Base-by-base conservation (phyloP, 1,140 invertebrate species). In the Episyrphus balteatus region DNA sequence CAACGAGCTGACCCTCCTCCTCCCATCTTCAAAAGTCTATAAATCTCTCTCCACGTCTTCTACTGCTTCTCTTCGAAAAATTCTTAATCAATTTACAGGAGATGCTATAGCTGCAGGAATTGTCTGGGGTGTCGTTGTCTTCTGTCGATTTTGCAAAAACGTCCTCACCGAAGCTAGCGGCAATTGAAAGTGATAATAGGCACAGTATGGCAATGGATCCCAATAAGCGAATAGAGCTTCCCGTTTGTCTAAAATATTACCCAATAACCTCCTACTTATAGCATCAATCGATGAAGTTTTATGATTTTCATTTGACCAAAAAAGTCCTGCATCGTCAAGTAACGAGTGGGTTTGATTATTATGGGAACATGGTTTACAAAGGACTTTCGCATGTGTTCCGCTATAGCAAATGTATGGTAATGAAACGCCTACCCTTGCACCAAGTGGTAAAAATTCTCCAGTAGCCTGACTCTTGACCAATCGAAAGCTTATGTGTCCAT, bases 151-250 rank as follows among this genome's bases (percentile, higher is more conserved):
- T 56, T 67, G 64, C 51, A 67, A 55, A 58, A 68, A 68, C 45
- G 57, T 58, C 42, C 64, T 66, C 11, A 84, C 65, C 26, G 78
- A 75, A 47, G 72, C 70, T 32, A 86, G 77, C 0, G 84, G 83
- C 50, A 83, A 63, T 55, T 86, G 81, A 47, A 87, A 77, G 57
- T 86, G 84, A 68, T 87, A 88, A 57, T 86, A 87, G 2, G 82
- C 84, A 55, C 83, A 86, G 57, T 87, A 88, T 0, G 86, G 86
- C 45, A 89, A 55, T 0, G 85, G 86, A 57, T 89, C 86, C 84
- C 84, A 88, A 53, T 81, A 84, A 1, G 81, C 74, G 55, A 88
- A 88, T 1, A 88, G 66, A 1, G 83, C 83, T 57, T 88, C 83
- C 9, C 82, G 72, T 50, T 81, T 84, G 51, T 84, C 81, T 40